These are phyloP conservation scores for Charadrius vociferus DNA, from an alignment of 2,113 vertebrate genomes.

Conservation along the genomic window DNA sequence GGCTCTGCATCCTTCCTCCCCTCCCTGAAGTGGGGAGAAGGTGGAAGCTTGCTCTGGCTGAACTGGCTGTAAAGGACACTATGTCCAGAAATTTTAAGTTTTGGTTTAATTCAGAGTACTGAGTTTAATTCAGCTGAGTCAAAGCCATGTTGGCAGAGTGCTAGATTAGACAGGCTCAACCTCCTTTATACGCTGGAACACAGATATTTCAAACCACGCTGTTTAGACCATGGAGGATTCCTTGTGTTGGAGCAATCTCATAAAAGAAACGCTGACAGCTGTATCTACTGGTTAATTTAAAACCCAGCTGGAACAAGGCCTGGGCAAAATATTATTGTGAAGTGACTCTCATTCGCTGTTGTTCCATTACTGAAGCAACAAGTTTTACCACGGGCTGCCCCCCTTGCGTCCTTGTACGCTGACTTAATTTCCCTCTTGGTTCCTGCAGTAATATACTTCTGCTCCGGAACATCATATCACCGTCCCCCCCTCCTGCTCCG, in stretches of 20 bases:
- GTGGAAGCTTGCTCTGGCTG: neutral
- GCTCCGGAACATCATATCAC: neutral
- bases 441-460: neutral
- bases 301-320: conserved; percentile 51
- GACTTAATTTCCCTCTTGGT: conserved; percentile 19
- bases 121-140: neutral
- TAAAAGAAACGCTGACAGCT: conserved; percentile 47
- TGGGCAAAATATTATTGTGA: conserved; percentile 31
- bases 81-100: neutral
- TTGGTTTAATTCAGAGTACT: neutral
- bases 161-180: neutral
- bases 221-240: neutral
- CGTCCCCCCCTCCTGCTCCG: neutral
- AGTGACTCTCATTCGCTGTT: neutral
- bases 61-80: neutral
- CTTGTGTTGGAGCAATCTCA: conserved; percentile 28
- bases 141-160: neutral
- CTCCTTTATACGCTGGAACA: neutral
- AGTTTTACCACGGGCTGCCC: neutral
- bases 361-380: conserved; percentile 42
- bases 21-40: neutral
- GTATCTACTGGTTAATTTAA: conserved; percentile 51
- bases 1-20: neutral
- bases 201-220: neutral
- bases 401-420: neutral